Percentiles rank a stretch among this genome's conserved stretches.
Conservation (phyloP, 2,888 invertebrate species). For the Gandaritis pyraliata region DNA sequence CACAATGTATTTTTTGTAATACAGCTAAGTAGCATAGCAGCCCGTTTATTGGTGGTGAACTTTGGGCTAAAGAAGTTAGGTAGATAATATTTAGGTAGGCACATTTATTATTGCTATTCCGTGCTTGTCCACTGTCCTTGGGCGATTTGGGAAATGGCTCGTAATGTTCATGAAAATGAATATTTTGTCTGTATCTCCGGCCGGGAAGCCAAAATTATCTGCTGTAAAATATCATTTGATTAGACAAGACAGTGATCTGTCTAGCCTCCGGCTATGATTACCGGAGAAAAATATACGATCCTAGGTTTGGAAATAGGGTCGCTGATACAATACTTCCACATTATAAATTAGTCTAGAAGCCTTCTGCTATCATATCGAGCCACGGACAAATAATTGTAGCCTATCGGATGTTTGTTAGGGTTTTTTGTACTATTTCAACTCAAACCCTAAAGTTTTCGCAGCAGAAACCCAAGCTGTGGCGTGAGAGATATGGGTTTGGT, state of each 20-base stretch:
- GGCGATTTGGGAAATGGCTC: constrained; percentile 4
- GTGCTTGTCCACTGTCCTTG: not conserved
- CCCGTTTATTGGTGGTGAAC: not conserved
- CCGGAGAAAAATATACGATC: not conserved
- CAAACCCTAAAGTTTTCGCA: too few species aligned
- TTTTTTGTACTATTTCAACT: too few species aligned
- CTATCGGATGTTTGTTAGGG: too few species aligned
- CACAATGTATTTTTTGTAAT: too few species aligned
- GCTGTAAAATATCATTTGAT: constrained; percentile 1
- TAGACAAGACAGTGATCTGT: constrained; percentile 8
- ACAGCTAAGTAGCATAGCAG: not conserved
- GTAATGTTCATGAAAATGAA: constrained; percentile 13
- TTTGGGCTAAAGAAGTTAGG: not conserved
- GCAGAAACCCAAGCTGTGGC: too few species aligned
- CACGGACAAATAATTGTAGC: too few species aligned
- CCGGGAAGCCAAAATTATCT: not conserved
- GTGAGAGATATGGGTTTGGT: too few species aligned
- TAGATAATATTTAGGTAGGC: too few species aligned
- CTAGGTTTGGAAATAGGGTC: not conserved
- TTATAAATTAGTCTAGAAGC: too few species aligned
- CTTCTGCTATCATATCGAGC: too few species aligned
- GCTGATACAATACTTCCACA: not conserved
- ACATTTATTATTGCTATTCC: not conserved
- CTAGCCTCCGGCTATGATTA: constrained; percentile 6
- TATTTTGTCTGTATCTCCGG: not conserved